Evolutionary conservation across 2,888 invertebrate species (phyloP).

Genomic region (Erpobdella octoculata): DNA sequence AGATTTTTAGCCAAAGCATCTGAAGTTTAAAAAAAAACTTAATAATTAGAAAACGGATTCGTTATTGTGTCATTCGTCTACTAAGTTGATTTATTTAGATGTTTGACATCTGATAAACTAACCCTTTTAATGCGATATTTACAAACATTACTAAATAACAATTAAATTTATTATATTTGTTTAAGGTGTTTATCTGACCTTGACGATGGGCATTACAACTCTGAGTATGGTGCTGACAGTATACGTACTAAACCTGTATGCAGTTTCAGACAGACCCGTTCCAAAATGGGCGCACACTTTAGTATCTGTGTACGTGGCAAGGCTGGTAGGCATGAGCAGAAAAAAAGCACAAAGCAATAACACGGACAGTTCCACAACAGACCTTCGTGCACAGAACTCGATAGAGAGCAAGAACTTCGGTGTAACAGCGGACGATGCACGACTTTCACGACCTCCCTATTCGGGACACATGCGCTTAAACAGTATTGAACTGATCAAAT

Average conservation of each 20-base stretch:
- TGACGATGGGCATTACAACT: conserved; percentile 41
- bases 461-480: conserved; percentile 9
- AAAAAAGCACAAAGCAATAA: conserved; percentile 18
- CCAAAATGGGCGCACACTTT: conserved; percentile 37
- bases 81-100: too few relatives aligned
- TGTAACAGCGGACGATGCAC: neutral
- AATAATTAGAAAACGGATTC: too few relatives aligned
- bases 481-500: conserved; percentile 20
- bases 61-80: too few relatives aligned
- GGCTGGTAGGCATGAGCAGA: conserved; percentile 37
- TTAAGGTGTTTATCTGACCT: conserved; percentile 39
- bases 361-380: neutral
- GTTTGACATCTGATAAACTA: neutral
- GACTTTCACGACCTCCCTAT: too few relatives aligned
- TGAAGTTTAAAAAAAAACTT: too few relatives aligned
- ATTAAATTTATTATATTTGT: neutral
- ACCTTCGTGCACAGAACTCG: neutral
- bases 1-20: neutral
- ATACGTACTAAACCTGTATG: conserved; percentile 40
- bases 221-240: conserved; percentile 40
- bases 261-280: conserved; percentile 39
- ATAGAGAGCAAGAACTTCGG: neutral
- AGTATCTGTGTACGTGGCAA: conserved; percentile 36
- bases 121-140: neutral
- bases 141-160: neutral